Percentiles rank a stretch among this genome's conserved stretches.
These are phyloP conservation scores for Vollenhovia emeryi DNA, from an alignment of 1,140 invertebrate species.

Conservation along the genomic window DNA sequence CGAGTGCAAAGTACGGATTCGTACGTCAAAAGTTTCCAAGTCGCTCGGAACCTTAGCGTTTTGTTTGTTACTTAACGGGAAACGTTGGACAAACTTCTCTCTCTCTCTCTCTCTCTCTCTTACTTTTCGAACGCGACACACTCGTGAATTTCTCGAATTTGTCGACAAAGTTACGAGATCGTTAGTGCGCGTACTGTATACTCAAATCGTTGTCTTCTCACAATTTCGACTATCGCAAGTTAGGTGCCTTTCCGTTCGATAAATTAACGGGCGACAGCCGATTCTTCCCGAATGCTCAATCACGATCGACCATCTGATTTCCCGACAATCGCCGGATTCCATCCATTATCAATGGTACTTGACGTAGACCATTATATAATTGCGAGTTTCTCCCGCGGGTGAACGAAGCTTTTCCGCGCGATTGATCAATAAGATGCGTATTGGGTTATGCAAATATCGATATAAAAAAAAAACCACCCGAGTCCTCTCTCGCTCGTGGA, in stretches of 20 bases:
- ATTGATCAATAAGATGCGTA: slow-evolving; percentile 31
- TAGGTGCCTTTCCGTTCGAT: neutral
- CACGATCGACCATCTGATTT: slow-evolving; percentile 5
- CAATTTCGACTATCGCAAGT: neutral
- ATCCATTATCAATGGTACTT: neutral
- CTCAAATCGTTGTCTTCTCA: slow-evolving; percentile 1
- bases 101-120: neutral
- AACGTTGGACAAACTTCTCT: slow-evolving; percentile 46
- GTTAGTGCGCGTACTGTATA: neutral
- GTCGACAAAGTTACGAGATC: slow-evolving; percentile 15
- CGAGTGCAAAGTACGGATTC: slow-evolving; percentile 42
- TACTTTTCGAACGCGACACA: slow-evolving; percentile 37
- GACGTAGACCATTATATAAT: neutral
- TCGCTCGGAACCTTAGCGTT: slow-evolving; percentile 32
- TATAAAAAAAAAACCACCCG: neutral
- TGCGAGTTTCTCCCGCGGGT: neutral
- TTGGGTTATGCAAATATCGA: slow-evolving; percentile 36
- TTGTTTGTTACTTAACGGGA: slow-evolving; percentile 50
- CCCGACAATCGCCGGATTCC: slow-evolving; percentile 2
- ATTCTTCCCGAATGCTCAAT: slow-evolving; percentile 8
- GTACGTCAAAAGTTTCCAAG: slow-evolving; percentile 45
- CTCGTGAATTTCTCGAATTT: slow-evolving; percentile 29
- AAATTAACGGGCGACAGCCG: slow-evolving; percentile 4
- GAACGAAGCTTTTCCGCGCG: slow-evolving; percentile 6
- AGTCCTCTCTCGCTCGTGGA: neutral